Conservation (phyloP, 2,113 vertebrate genomes). For the Phaethon lepturus region DNA sequence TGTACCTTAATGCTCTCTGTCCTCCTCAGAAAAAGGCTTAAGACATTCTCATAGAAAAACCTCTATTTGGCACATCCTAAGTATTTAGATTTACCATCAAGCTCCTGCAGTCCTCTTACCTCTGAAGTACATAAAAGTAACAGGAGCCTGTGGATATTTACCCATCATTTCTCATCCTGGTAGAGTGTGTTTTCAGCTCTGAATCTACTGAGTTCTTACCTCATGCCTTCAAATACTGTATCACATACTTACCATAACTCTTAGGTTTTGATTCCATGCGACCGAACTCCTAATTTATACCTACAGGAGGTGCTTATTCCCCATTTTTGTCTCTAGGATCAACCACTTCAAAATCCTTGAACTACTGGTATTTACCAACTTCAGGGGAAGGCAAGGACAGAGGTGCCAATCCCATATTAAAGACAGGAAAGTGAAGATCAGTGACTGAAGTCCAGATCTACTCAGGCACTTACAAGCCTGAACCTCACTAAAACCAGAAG, state of each 20-base stretch:
- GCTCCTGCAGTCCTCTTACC: not conserved
- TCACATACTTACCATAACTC: not conserved
- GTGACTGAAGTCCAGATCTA: not conserved
- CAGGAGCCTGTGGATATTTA: not conserved
- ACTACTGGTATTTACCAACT: not conserved
- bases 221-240: accelerated
- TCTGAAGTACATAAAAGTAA: not conserved
- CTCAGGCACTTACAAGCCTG: not conserved
- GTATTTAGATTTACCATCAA: not conserved
- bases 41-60: not conserved
- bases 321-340: not conserved
- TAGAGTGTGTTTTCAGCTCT: not conserved
- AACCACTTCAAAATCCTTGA: not conserved
- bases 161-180: not conserved
- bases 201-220: not conserved
- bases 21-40: not conserved
- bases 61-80: not conserved
- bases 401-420: not conserved
- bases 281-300: not conserved
- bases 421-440: not conserved
- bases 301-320: not conserved
- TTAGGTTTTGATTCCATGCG: not conserved
- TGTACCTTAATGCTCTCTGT: accelerated
- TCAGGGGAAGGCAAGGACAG: not conserved
- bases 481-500: not conserved